These are phyloP conservation scores for Alitta virens DNA, from an alignment of 2,888 invertebrate species.

Conservation along the genomic window DNA sequence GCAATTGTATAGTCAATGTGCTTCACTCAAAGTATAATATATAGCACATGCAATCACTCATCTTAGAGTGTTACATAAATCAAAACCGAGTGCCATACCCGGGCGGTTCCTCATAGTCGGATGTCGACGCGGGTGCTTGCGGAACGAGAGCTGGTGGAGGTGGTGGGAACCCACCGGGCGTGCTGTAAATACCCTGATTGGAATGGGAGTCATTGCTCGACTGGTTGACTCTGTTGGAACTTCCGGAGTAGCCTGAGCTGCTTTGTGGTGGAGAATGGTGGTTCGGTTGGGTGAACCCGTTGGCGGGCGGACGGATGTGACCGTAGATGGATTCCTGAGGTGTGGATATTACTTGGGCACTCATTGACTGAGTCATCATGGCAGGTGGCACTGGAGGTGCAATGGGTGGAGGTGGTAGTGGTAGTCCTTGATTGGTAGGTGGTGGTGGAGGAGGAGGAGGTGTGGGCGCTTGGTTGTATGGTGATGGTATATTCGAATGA, in stretches of 20 bases:
- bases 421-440: background rate
- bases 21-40: background rate
- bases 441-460: background rate
- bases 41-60: too few species aligned
- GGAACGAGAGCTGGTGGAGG: conserved; percentile 13
- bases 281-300: background rate
- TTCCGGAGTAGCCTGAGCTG: conserved; percentile 22
- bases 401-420: conserved; percentile 5
- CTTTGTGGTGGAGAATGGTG: conserved; percentile 16
- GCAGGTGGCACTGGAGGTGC: background rate
- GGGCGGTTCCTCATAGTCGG: conserved; percentile 18
- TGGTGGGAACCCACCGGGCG: conserved; percentile 8
- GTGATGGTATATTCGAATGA: background rate
- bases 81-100: background rate
- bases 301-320: background rate
- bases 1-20: background rate
- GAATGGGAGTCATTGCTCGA: conserved; percentile 1
- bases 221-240: conserved; percentile 10
- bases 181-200: background rate
- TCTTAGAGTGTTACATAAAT: background rate
- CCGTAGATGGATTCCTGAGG: background rate
- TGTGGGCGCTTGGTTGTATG: background rate
- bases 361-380: background rate
- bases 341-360: background rate
- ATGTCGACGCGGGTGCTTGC: conserved; percentile 10